These are phyloP conservation scores for Lucilia sericata DNA, from an alignment of 1,140 invertebrate species.

Conservation along the genomic window DNA sequence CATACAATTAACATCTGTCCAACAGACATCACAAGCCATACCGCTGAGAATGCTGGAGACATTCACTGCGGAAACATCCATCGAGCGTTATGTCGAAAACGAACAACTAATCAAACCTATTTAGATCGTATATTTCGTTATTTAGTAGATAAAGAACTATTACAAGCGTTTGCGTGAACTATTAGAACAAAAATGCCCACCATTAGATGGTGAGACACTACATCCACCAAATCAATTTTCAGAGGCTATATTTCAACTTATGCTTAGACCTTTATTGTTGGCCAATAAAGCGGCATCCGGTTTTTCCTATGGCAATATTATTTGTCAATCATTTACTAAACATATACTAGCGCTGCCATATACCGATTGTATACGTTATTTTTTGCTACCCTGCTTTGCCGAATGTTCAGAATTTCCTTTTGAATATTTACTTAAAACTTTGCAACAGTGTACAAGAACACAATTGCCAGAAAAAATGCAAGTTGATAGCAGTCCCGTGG, in stretches of 20 bases:
- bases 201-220: slow-evolving; percentile 76
- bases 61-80: slow-evolving; percentile 75
- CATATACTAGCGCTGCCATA: slow-evolving; percentile 71
- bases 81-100: slow-evolving; percentile 70
- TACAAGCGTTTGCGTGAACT: slow-evolving; percentile 79
- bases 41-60: slow-evolving; percentile 82
- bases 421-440: slow-evolving; percentile 64
- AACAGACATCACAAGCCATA: slow-evolving; percentile 73
- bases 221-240: slow-evolving; percentile 81
- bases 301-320: slow-evolving; percentile 40
- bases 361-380: slow-evolving; percentile 72
- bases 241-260: slow-evolving; percentile 80
- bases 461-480: slow-evolving; percentile 45
- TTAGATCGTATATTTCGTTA: slow-evolving; percentile 67
- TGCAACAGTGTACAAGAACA: slow-evolving; percentile 38
- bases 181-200: slow-evolving; percentile 79
- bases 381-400: slow-evolving; percentile 71
- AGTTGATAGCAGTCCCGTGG: slow-evolving; percentile 20
- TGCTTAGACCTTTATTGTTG: slow-evolving; percentile 78
- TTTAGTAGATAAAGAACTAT: slow-evolving; percentile 72
- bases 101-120: slow-evolving; percentile 66
- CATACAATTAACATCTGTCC: slow-evolving; percentile 54
- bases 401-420: slow-evolving; percentile 71
- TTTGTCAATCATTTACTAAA: slow-evolving; percentile 67
- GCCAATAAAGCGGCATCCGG: slow-evolving; percentile 53